Evolutionary conservation across 2,888 invertebrate genomes (phyloP), one percentile per base, ranked within the genome.

Genomic region (Napeogenes inachia): DNA sequence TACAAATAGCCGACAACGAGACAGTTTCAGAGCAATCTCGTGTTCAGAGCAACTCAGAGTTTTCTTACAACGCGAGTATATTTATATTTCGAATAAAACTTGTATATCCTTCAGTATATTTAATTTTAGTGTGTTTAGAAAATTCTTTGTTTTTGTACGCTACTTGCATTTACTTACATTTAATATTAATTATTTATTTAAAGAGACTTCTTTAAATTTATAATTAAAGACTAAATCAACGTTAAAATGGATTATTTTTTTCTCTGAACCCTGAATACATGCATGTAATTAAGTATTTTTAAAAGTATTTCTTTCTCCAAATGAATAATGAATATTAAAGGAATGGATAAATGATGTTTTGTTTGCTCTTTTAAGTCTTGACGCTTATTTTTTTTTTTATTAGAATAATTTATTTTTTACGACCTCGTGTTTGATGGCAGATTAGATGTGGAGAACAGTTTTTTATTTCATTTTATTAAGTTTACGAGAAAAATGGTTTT

Each of bases 261-360:
- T 42, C 42, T 2, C 10, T 1, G 42, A 42, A 10, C 3, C 10
- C 42, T 42, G 42, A 10, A 30, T 50, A 50, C 30, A 30, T 50
- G 30, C 21, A 30, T 50, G 2, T 50, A 12, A 30, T 50, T 50
- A 50, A 50, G 50, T 30, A 6, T 50, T 50, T 30, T 13, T 30
- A 50, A 50, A 4, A 10, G n/a, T 4, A 10, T 42, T 10, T 30
- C 30, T 30, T 50, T 50, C 30, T 50, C 4, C 47, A 5, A 50
- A 50, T 50, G 50, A 50, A 50, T 50, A 50, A 50, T 50, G 8
- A 50, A 50, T 50, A 10, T 50, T 10, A 30, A 30, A 50, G 12
- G 30, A 50, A 50, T 50, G 50, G 30, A 30, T 30, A 50, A 50
- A 50, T 30, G 30, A 12, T 50, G 21, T 30, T 50, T 42, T 50